Conservation (phyloP, 2,113 vertebrate species). For the Oreochromis aureus region DNA sequence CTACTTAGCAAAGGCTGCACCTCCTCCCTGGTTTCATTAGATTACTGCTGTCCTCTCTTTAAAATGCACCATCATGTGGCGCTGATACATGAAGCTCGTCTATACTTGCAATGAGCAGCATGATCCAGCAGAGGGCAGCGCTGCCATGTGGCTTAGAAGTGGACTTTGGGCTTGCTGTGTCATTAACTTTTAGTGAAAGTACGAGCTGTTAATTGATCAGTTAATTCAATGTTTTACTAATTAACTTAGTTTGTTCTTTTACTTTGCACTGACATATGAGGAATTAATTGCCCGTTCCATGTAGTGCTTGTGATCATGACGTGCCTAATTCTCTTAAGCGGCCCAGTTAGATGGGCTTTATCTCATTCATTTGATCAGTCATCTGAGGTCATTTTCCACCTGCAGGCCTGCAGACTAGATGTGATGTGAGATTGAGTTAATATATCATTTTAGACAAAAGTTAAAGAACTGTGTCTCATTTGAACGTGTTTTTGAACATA, state of each 20-base stretch:
- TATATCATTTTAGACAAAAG: neutral
- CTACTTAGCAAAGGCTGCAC: neutral
- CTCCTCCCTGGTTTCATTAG: neutral
- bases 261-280: neutral
- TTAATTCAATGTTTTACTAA: neutral
- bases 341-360: neutral
- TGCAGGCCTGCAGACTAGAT: neutral
- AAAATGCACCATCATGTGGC: neutral
- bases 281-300: neutral
- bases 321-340: conserved; percentile 13
- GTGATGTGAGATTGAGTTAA: neutral
- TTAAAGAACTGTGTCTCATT: neutral
- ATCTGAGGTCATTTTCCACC: neutral
- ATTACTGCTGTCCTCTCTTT: neutral
- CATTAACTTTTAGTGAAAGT: neutral
- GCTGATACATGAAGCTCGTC: neutral
- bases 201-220: neutral
- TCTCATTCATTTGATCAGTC: neutral
- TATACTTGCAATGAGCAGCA: neutral
- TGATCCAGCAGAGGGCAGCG: conserved; percentile 34
- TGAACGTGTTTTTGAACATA: neutral
- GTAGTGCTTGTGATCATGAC: neutral
- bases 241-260: neutral
- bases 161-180: rapidly evolving
- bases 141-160: neutral